Percentiles rank a stretch among this genome's conserved stretches.
These are phyloP conservation scores for Gallinago stenura DNA, from an alignment of 2,797 vertebrate species.

Conservation along the genomic window DNA sequence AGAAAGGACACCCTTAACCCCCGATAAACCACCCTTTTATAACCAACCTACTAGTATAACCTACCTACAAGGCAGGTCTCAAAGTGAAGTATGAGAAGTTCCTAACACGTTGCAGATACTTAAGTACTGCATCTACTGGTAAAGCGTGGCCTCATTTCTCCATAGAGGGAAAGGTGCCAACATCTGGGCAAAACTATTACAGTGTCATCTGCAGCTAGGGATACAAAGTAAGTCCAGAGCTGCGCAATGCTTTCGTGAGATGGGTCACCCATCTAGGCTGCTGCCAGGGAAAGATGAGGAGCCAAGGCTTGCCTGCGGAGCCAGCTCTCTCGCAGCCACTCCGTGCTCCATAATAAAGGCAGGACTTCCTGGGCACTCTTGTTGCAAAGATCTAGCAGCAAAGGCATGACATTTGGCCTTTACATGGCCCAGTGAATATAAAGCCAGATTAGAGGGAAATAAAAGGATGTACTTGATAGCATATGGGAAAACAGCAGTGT, in stretches of 20 bases:
- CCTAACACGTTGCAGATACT: not conserved
- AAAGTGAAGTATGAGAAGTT: not conserved
- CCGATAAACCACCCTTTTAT: not conserved
- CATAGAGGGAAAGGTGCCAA: not conserved
- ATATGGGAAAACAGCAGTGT: not conserved
- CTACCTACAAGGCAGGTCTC: not conserved
- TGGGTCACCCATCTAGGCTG: not conserved
- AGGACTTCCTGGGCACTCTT: not conserved
- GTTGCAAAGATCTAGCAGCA: not conserved
- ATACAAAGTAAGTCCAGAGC: not conserved
- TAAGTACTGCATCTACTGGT: not conserved
- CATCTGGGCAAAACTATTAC: not conserved
- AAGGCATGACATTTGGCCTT: constrained; percentile 24
- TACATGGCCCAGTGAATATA: not conserved
- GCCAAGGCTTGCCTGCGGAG: not conserved
- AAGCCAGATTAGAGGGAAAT: constrained; percentile 3
- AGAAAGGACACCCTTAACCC: not conserved
- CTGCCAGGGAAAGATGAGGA: not conserved
- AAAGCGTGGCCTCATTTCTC: not conserved
- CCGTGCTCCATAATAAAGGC: rapidly evolving
- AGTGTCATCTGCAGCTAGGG: not conserved
- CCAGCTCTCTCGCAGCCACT: not conserved
- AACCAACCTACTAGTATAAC: not conserved
- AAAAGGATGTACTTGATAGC: constrained; percentile 8
- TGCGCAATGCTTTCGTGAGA: not conserved